Evolutionary conservation across 2,113 vertebrate genomes (phyloP).

Genomic region (Geococcyx californianus): DNA sequence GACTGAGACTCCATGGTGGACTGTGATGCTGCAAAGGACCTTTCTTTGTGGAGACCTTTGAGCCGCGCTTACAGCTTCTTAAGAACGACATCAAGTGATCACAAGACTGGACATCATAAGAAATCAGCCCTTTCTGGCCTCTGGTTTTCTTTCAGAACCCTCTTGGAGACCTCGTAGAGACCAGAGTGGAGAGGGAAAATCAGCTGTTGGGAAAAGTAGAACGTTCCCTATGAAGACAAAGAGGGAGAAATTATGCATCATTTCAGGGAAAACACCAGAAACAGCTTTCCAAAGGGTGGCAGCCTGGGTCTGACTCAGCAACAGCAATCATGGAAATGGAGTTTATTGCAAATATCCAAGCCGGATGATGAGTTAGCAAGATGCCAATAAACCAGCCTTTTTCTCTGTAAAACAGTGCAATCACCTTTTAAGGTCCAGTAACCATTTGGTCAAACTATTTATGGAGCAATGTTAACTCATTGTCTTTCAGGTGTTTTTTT

Average conservation of each 20-base stretch:
- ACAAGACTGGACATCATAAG: not conserved
- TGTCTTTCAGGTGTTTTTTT: not conserved
- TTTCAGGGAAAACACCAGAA: not conserved
- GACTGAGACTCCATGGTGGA: rapidly evolving
- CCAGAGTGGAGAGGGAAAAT: not conserved
- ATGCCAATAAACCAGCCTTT: not conserved
- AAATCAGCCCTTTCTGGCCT: not conserved
- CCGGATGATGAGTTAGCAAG: not conserved
- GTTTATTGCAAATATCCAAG: not conserved
- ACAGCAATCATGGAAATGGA: rapidly evolving
- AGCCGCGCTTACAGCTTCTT: not conserved
- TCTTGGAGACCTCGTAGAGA: not conserved
- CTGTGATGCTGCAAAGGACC: not conserved
- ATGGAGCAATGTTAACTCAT: not conserved
- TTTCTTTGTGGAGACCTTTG: not conserved
- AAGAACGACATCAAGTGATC: not conserved
- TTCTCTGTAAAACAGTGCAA: not conserved
- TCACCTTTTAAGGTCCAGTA: not conserved
- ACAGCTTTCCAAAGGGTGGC: not conserved
- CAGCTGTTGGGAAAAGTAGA: not conserved
- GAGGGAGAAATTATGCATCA: not conserved
- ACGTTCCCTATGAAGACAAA: rapidly evolving
- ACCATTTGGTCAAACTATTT: not conserved
- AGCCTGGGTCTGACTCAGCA: not conserved
- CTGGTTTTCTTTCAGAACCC: not conserved